Base-by-base conservation (phyloP, 2,888 invertebrate genomes). In the Diploptera punctata region DNA sequence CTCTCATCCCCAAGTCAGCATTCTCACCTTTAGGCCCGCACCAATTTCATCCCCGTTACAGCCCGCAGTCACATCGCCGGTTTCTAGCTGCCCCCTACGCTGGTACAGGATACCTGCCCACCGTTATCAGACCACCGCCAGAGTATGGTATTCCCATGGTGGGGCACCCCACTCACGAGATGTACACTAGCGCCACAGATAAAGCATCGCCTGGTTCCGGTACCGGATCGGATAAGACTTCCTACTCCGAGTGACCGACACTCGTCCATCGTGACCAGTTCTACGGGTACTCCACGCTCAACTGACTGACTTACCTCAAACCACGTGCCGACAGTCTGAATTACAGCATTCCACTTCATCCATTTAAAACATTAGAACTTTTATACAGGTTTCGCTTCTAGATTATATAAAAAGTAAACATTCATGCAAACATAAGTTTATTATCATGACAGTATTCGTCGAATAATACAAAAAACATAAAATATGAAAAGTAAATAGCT, bases 21-120 rank as follows among this genome's bases (percentile, higher is more conserved):
- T 94, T 94, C 81, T 93, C 93, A 1, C 94, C 94, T 0, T 81
- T 94, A 75, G 89, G 87, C 3, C 73, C 73, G 0, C 81, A 94
- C 75, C 73, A 72, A 80, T 81, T 31, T 80, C 81, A 62, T 73
- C 76, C 31, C 76, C 79, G 80, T 18, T 89, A 82, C 79, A 83
- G 82, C 74, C 84, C 85, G 2, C 81, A 82, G 47, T 67, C 74
- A 29, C 77, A 77, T 13, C 88, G 94, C 79, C 86, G 94, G 73
- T 94, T 94, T 81, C 83, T 94, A 0, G 90, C 93, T 0, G 93
- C 94, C 0, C 94, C 94, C 0, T 94, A 94, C 80, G 89, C 92
- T 18, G 93, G 94, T 3, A 93, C 94, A 0, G 93, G 93, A 0
- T 94, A 93, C 80, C 82, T 94, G 68, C 91, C 94, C 0, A 93